These are phyloP conservation scores for Asbolus verrucosus DNA, from an alignment of 1,140 invertebrate species.

Conservation along the genomic window DNA sequence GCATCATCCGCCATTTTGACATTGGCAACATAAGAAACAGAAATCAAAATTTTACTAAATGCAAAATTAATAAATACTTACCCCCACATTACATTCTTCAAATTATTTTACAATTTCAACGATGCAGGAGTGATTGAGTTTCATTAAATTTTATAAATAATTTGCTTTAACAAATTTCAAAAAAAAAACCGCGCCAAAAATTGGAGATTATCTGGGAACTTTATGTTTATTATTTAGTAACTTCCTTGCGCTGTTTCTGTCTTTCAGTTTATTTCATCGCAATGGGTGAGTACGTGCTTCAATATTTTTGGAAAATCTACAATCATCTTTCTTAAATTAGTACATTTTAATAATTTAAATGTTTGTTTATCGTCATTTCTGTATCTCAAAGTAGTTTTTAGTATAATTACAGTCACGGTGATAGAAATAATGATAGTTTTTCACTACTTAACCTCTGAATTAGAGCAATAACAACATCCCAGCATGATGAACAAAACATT, in stretches of 20 bases:
- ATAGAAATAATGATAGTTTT: conserved; percentile 13
- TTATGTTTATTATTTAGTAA: not conserved
- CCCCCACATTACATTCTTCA: too few species aligned
- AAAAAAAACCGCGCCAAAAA: not conserved
- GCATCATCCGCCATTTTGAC: conserved; percentile 69
- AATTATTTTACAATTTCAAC: too few species aligned
- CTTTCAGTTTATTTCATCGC: conserved; percentile 55
- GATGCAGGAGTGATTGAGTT: too few species aligned
- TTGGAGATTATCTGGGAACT: conserved; percentile 18
- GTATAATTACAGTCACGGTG: conserved; percentile 24
- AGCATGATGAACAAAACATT: conserved; percentile 51
- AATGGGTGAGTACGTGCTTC: conserved; percentile 59
- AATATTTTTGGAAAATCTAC: conserved; percentile 52
- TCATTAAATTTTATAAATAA: too few species aligned
- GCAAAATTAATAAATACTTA: too few species aligned
- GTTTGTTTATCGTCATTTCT: not conserved
- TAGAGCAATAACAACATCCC: conserved; percentile 47
- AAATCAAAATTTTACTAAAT: too few species aligned
- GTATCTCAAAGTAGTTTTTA: conserved; percentile 28
- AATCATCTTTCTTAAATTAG: conserved; percentile 43
- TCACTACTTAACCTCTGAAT: conserved; percentile 50
- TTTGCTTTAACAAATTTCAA: too few species aligned
- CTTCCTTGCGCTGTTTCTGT: conserved; percentile 43
- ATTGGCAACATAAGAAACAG: too few species aligned
- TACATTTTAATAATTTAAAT: not conserved